Evolutionary conservation across 92 coral and sea anemone genomes (phyloP).

Genomic region (Pocillopora grandis): DNA sequence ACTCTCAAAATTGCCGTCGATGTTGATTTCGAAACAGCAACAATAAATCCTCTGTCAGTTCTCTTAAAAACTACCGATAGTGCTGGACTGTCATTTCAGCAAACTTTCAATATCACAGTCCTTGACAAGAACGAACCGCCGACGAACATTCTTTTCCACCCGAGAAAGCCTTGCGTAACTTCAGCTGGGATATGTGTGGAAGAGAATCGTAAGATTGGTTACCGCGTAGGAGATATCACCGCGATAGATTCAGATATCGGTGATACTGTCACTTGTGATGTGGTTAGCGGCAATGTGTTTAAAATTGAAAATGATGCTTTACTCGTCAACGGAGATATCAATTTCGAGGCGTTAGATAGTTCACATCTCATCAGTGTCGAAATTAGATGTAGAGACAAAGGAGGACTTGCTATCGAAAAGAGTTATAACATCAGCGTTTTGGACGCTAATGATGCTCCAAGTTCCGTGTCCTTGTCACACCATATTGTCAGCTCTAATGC

Average conservation of each 20-base stretch:
- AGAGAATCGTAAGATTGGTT: constrained; percentile 60
- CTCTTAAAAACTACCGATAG: constrained; percentile 50
- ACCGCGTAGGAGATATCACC: constrained; percentile 51
- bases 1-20: constrained; percentile 41
- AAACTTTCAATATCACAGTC: constrained; percentile 52
- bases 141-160: constrained; percentile 21
- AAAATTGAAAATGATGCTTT: constrained; percentile 40
- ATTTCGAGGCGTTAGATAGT: constrained; percentile 59
- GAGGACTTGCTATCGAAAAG: constrained; percentile 41
- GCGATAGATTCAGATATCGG: constrained; percentile 60
- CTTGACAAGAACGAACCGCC: constrained; percentile 68
- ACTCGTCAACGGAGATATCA: constrained; percentile 57
- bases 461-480: constrained; percentile 56
- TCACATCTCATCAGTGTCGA: constrained; percentile 45
- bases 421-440: constrained; percentile 52
- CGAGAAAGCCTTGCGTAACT: constrained; percentile 31
- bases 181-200: constrained; percentile 47
- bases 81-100: constrained; percentile 51
- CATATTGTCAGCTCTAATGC: constrained; percentile 60
- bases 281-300: constrained; percentile 53
- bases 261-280: constrained; percentile 54
- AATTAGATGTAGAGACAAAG: constrained; percentile 56
- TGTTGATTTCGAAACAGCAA: constrained; percentile 57
- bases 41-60: constrained; percentile 19
- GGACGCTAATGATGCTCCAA: constrained; percentile 65